Conservation (phyloP, 2,888 invertebrate species). For the Ernsta delagoae region DNA sequence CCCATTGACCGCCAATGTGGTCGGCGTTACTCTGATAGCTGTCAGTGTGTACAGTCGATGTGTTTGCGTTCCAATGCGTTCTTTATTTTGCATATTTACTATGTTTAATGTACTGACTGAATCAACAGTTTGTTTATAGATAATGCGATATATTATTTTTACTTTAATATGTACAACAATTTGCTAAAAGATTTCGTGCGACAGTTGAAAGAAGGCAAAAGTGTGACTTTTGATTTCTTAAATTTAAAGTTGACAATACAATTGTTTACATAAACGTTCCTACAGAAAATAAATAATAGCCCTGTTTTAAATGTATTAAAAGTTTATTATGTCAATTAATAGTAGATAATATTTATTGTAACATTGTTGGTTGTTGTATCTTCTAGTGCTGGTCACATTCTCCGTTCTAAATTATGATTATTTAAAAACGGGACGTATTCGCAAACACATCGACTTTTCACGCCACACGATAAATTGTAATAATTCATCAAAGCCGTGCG, state of each 20-base stretch:
- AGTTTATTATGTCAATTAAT: conserved; percentile 2
- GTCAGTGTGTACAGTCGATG: too few relatives aligned
- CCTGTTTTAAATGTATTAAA: neutral
- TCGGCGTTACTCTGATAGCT: too few relatives aligned
- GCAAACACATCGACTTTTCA: conserved; percentile 25
- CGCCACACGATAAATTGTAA: neutral
- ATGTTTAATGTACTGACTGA: too few relatives aligned
- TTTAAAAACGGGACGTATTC: neutral
- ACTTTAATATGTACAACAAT: too few relatives aligned
- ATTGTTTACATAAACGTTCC: conserved; percentile 7
- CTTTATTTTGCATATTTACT: too few relatives aligned
- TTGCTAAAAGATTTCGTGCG: too few relatives aligned
- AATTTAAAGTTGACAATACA: neutral
- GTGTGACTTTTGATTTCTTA: conserved; percentile 7
- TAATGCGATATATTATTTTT: too few relatives aligned
- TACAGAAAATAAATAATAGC: neutral
- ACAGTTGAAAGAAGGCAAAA: neutral
- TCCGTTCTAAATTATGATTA: neutral
- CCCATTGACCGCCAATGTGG: too few relatives aligned
- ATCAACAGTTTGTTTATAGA: too few relatives aligned
- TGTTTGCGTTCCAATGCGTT: too few relatives aligned
- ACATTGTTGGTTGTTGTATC: neutral
- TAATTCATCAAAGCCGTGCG: conserved; percentile 10
- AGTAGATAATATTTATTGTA: neutral
- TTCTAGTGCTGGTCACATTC: neutral